A percentile compares a stretch with the other conserved stretches of the same genome.
Evolutionary conservation across 2,113 vertebrate genomes (phyloP).

Genomic region (Setophaga coronata): DNA sequence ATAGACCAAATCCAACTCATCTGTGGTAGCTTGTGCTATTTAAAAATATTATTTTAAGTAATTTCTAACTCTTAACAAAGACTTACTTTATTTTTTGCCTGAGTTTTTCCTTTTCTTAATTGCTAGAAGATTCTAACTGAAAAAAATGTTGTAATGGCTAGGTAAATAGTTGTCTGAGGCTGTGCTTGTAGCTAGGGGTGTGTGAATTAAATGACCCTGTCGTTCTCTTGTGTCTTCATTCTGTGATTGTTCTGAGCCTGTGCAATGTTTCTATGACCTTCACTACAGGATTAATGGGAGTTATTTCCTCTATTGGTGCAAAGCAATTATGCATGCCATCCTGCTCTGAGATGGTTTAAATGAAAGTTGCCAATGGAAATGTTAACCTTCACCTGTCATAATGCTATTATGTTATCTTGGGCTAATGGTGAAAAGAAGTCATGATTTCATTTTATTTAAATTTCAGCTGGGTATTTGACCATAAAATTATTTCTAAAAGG

Average conservation of each 20-base stretch:
- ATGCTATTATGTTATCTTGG: constrained; percentile 47
- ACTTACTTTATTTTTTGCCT: not conserved
- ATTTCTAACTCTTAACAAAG: not conserved
- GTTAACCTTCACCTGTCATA: constrained; percentile 60
- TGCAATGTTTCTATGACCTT: constrained; percentile 30
- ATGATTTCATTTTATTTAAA: constrained; percentile 62
- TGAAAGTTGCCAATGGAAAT: constrained; percentile 54
- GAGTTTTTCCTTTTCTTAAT: not conserved
- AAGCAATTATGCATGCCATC: constrained; percentile 52
- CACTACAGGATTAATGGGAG: constrained; percentile 50
- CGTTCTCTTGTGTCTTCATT: not conserved
- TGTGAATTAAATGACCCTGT: constrained; percentile 15
- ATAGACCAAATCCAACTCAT: not conserved
- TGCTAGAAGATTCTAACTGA: not conserved
- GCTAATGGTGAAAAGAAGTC: constrained; percentile 45
- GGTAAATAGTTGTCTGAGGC: not conserved
- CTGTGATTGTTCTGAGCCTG: constrained; percentile 4
- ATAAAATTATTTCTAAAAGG: constrained; percentile 59
- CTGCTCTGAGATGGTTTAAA: constrained; percentile 55
- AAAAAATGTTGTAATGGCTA: not conserved
- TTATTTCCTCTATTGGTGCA: constrained; percentile 39
- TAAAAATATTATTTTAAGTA: not conserved
- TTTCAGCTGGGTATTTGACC: constrained; percentile 55
- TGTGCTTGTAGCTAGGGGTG: not conserved
- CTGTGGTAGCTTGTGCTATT: not conserved